A percentile compares a stretch with the other conserved stretches of the same genome.
Evolutionary conservation across 2,797 vertebrate species (phyloP).

Genomic region (Protosalanx chinensis): DNA sequence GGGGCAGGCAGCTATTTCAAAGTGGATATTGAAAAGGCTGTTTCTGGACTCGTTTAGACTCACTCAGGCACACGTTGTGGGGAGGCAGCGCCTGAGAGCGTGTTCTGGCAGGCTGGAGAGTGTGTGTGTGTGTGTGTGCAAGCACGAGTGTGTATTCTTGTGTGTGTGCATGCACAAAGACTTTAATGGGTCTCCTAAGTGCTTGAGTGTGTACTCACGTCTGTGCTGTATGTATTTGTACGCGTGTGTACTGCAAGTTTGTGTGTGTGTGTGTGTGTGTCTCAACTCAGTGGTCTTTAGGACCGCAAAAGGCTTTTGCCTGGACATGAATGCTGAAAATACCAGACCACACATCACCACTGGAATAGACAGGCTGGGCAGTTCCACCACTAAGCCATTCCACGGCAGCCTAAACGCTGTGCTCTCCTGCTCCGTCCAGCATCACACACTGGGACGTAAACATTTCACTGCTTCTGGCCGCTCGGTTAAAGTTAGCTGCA

Average conservation of each 20-base stretch:
- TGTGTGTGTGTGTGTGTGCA: not conserved
- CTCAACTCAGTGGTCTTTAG: slow-evolving; percentile 24
- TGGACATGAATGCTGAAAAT: slow-evolving; percentile 59
- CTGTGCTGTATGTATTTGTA: slow-evolving; percentile 13
- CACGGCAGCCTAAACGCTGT: slow-evolving; percentile 44
- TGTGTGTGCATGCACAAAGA: not conserved
- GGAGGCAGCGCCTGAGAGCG: slow-evolving; percentile 15
- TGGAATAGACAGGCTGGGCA: slow-evolving; percentile 54
- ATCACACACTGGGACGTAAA: slow-evolving; percentile 44
- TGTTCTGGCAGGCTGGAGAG: not conserved
- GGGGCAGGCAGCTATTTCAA: slow-evolving; percentile 44
- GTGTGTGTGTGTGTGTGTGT: slow-evolving; percentile 17
- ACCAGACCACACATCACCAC: slow-evolving; percentile 59
- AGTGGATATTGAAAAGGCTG: slow-evolving; percentile 34
- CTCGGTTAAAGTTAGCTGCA: slow-evolving; percentile 26
- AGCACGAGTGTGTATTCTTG: slow-evolving; percentile 23
- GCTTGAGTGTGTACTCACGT: slow-evolving; percentile 24
- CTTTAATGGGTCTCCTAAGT: slow-evolving; percentile 10
- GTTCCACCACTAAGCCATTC: slow-evolving; percentile 48
- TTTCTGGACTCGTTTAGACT: slow-evolving; percentile 41
- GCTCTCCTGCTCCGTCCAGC: slow-evolving; percentile 42
- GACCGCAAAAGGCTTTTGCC: slow-evolving; percentile 44
- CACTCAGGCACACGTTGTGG: slow-evolving; percentile 24
- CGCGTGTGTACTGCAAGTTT: slow-evolving; percentile 13
- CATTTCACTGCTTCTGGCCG: slow-evolving; percentile 22